Percentiles rank a stretch among this genome's conserved stretches.
Conservation (phyloP, 2,113 vertebrate species). For the Myodes glareolus region DNA sequence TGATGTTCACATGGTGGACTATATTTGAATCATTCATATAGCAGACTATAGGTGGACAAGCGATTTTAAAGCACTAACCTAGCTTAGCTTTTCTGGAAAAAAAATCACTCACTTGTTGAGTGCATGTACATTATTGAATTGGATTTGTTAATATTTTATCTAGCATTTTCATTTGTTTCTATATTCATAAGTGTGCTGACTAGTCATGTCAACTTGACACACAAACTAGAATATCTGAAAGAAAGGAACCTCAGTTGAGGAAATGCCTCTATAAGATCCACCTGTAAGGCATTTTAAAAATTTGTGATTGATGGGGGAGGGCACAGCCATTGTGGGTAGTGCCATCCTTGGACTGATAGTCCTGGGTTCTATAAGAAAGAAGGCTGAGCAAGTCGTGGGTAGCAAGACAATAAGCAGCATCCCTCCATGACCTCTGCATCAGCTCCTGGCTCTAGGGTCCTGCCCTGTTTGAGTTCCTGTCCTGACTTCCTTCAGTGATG, state of each 20-base stretch:
- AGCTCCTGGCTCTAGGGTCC: neutral
- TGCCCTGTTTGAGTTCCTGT: neutral
- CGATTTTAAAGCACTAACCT: constrained; percentile 32
- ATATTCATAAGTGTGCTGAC: neutral
- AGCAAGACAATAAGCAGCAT: neutral
- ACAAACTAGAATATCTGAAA: neutral
- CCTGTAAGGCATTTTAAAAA: neutral
- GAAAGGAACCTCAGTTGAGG: neutral
- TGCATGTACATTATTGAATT: constrained; percentile 15
- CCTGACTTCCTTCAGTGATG: neutral
- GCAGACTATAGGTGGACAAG: neutral
- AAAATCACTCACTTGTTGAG: neutral
- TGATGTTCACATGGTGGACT: neutral
- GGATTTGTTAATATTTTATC: constrained; percentile 50
- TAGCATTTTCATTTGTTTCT: constrained; percentile 39
- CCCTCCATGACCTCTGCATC: neutral
- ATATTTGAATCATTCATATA: constrained; percentile 33
- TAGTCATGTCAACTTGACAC: neutral
- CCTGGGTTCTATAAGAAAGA: neutral
- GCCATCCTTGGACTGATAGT: neutral
- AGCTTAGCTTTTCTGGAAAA: constrained; percentile 8
- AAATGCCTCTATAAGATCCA: neutral
- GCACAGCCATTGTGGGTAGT: neutral
- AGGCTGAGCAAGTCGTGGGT: neutral
- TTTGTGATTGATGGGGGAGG: neutral